Percentiles rank a stretch among this genome's conserved stretches.
Evolutionary conservation across 2,113 vertebrate genomes (phyloP).

Genomic region (Leucoraja erinaceus): DNA sequence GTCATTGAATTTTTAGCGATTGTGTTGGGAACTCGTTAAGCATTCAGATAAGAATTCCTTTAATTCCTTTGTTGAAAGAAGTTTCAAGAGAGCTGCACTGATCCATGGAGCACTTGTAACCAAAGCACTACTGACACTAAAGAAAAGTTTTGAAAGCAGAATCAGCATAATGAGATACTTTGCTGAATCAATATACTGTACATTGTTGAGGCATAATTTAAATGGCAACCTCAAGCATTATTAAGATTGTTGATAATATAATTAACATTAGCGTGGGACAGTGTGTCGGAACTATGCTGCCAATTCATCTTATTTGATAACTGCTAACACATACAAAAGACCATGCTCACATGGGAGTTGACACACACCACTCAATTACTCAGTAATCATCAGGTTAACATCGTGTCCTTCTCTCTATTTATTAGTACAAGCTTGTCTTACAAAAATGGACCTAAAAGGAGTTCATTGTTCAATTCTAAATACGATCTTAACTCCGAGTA

Average conservation of each 20-base stretch:
- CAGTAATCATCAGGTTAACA: neutral
- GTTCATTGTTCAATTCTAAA: constrained; percentile 28
- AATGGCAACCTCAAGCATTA: neutral
- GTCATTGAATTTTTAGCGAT: neutral
- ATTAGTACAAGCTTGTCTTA: neutral
- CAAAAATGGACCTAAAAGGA: neutral
- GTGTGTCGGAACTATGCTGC: neutral
- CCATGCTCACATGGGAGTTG: neutral
- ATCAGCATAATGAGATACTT: neutral
- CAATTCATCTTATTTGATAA: neutral
- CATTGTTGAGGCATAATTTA: constrained; percentile 6
- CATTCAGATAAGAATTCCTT: neutral
- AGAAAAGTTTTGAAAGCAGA: neutral
- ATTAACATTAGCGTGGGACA: constrained; percentile 28
- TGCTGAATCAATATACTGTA: neutral
- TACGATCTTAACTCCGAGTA: neutral
- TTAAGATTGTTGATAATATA: neutral
- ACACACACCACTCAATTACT: neutral
- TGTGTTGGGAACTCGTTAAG: neutral
- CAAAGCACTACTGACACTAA: neutral
- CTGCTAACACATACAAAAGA: neutral
- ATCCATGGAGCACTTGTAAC: neutral
- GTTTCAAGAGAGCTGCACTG: neutral
- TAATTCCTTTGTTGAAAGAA: neutral
- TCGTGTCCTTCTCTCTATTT: neutral